These are phyloP conservation scores for Sebastiscus tertius DNA, from an alignment of 2,797 vertebrate genomes.

Conservation along the genomic window DNA sequence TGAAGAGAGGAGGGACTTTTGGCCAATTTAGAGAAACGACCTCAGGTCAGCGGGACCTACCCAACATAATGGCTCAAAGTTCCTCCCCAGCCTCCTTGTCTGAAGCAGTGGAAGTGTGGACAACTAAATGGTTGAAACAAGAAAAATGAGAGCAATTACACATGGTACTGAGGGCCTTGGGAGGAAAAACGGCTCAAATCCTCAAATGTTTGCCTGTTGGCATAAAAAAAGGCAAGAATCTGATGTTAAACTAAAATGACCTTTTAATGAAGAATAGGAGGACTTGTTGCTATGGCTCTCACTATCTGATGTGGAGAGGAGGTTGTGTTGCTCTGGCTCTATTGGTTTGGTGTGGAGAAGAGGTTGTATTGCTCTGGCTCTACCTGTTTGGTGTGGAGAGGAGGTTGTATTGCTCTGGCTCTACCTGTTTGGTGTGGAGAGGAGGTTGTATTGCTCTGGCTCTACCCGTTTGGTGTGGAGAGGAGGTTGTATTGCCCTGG, in stretches of 20 bases:
- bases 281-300: too few relatives aligned
- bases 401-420: too few relatives aligned
- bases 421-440: too few relatives aligned
- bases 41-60: slow-evolving; percentile 37
- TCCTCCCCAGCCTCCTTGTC: background rate
- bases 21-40: slow-evolving; percentile 44
- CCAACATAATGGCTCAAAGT: slow-evolving; percentile 16
- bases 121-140: slow-evolving; percentile 10
- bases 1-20: slow-evolving; percentile 42
- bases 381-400: too few relatives aligned
- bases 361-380: too few relatives aligned
- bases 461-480: rapidly evolving
- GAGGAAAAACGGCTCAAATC: background rate
- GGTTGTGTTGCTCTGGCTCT: too few relatives aligned
- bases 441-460: too few relatives aligned
- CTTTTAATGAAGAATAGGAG: background rate
- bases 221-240: background rate
- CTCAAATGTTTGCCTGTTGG: background rate
- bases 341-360: too few relatives aligned
- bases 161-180: background rate
- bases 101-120: background rate
- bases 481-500: too few relatives aligned
- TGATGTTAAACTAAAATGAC: background rate
- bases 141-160: background rate
- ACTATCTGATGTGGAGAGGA: too few relatives aligned